Evolutionary conservation across 2,797 vertebrate genomes (phyloP), one percentile per base, ranked within the genome.

Genomic region (Holocentrus rufus): DNA sequence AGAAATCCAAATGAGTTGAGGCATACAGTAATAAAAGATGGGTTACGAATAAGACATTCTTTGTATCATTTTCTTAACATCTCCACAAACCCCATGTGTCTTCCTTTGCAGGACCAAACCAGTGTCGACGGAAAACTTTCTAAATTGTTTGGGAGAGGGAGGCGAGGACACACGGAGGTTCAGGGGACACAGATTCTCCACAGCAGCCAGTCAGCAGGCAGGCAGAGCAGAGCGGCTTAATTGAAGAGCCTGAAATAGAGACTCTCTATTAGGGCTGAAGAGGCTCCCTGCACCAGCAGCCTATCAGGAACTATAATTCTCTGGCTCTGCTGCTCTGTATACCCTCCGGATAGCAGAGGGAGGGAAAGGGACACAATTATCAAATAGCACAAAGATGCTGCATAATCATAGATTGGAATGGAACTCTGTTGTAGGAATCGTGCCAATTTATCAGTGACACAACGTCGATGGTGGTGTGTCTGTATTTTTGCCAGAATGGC

Each of bases 241-340:
- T 90, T 91, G 89, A 89, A 82, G 79, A 87, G 65, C 88, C 85
- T 89, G 88, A 91, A 90, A 91, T 90, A 91, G 88, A 89, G 89
- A 69, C 63, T 81, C 72, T 88, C 81, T 83, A 89, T 87, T 87
- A 86, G 76, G 70, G 72, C 81, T 88, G 74, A 72, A 76, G 81
- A 88, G 82, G 63, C 80, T 84, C 71, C 72, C 79, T 56, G 57
- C 73, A 64, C 76, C 69, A 72, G 77, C 77, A 74, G 73, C 80
- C 85, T 68, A 81, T 87, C 82, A 85, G 61, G 72, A 85, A 68
- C 30, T 49, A 76, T 67, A 55, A 65, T 84, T 65, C 60, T 83
- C 83, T 74, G 70, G 74, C 72, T 86, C 84, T 83, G 69, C 75
- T 85, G n/a, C 77, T 82, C 69, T 76, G 54, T 72, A 69, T 76